phyloP scores from a whole-genome alignment of 2,797 vertebrate genomes.

The Coendou prehensilis region DNA sequence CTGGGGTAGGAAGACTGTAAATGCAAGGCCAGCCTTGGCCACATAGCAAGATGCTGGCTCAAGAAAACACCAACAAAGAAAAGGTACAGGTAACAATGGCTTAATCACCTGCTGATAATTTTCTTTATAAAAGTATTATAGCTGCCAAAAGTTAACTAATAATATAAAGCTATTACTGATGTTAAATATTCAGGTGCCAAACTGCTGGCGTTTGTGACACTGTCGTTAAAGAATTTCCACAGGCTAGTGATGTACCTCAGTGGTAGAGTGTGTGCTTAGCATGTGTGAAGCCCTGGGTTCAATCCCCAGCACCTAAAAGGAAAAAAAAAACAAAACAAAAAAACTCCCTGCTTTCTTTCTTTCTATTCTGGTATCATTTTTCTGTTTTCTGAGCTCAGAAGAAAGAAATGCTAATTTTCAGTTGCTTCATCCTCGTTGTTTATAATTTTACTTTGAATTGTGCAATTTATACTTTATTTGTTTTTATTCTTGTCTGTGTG shows the following conservation, averaged over 20 bases:
- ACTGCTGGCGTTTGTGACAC: neutral
- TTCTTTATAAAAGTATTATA: neutral
- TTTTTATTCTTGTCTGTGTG: conserved; percentile 84
- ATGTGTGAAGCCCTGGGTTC: neutral
- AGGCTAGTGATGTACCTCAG: neutral
- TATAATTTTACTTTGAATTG: conserved; percentile 85
- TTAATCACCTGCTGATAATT: neutral
- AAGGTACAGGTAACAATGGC: neutral
- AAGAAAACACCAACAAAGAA: neutral
- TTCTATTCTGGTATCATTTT: neutral
- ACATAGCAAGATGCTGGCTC: neutral
- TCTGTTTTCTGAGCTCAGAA: conserved; percentile 84
- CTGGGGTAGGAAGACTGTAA: neutral
- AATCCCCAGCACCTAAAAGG: neutral
- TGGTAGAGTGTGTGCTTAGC: neutral
- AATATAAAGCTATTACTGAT: conserved; percentile 6
- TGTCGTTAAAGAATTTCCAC: neutral
- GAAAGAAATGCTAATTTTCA: conserved; percentile 84
- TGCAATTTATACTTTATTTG: conserved; percentile 85
- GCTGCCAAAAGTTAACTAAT: neutral
- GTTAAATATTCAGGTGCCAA: neutral
- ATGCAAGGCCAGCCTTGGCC: neutral
- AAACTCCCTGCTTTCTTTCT: neutral
- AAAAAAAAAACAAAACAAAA: neutral
- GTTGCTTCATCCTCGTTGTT: conserved; percentile 81